Base-by-base conservation (phyloP, 2,888 invertebrate species). In the Hirtodrosophila alboralis region DNA sequence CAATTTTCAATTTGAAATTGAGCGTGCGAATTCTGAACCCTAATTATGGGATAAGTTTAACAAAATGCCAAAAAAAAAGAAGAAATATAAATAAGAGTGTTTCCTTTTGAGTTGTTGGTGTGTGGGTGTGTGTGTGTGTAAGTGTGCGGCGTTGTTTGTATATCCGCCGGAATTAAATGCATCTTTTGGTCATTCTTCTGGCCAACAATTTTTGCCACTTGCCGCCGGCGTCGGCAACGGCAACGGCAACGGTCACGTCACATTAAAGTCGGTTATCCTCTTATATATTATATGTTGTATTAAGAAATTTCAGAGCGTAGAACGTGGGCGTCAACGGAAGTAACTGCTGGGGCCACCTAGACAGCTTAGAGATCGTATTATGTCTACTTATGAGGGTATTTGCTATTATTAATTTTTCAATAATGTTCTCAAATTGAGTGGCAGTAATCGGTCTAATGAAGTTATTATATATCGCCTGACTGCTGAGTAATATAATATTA, bases 21-120 rank as follows among this genome's bases (percentile, higher is more conserved):
- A 84, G 84, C 86, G 86, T 86, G 86, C 83, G 86, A 83, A 86
- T 86, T 81, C 48, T 37, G 67, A 40, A 86, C 81, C 81, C 77
- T 86, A 84, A 86, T 81, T 86, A 85, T 56, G 62, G 70, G 84
- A 69, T 85, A 53, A 77, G 30, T 44, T 43, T 27, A 30, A 59
- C 60, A 18, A 38, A 59, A 47, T 59, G 59, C 41, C 43, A 47
- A 64, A 43, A 58, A 44, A 43, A 18, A 27, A 16, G 0, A 9
- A 5, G 5, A 1, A 18, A 3, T 38, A 12, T 43, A n/a, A n/a
- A n/a, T n/a, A n/a, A n/a, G n/a, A n/a, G n/a, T n/a, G 18, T 38
- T 23, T 10, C n/a, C 56, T 36, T 43, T 36, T 52, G 49, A 36
- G 27, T 43, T 53, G 56, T 70, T 48, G 34, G 58, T 54, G 31